Conservation (phyloP, 2,797 vertebrate species). For the Falco berigora region DNA sequence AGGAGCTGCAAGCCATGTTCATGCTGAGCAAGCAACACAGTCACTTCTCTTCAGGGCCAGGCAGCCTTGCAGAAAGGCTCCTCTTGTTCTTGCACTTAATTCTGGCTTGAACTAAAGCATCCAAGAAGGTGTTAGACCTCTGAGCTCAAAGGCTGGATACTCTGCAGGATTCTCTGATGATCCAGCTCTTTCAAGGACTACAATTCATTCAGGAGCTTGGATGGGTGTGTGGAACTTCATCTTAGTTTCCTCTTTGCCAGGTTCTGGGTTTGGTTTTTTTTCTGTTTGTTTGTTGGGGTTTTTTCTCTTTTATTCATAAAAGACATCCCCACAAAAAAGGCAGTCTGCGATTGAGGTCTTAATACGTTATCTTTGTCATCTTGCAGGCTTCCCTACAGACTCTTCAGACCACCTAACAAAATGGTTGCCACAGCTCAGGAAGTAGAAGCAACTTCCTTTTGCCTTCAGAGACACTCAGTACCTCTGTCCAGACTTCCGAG, state of each 20-base stretch:
- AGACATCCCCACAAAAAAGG: not conserved
- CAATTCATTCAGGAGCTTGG: not conserved
- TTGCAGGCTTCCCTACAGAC: not conserved
- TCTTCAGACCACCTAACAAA: not conserved
- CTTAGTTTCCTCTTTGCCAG: not conserved
- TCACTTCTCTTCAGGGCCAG: not conserved
- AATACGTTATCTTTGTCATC: not conserved
- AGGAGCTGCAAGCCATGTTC: not conserved
- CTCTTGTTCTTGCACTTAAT: not conserved
- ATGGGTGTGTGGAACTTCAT: not conserved
- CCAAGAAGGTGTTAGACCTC: not conserved
- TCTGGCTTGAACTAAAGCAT: not conserved
- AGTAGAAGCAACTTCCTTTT: not conserved
- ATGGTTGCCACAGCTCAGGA: not conserved
- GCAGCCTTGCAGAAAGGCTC: not conserved
- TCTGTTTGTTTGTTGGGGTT: too few relatives aligned
- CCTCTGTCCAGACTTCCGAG: not conserved
- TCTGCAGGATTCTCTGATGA: not conserved
- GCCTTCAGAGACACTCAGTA: not conserved
- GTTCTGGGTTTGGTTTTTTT: not conserved
- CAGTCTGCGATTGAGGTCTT: not conserved
- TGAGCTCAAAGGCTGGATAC: not conserved
- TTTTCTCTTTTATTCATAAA: not conserved
- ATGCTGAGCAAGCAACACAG: not conserved
- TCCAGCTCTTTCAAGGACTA: not conserved